Base-by-base conservation (phyloP, 2,113 vertebrate species). In the Motacilla tschutschensis region DNA sequence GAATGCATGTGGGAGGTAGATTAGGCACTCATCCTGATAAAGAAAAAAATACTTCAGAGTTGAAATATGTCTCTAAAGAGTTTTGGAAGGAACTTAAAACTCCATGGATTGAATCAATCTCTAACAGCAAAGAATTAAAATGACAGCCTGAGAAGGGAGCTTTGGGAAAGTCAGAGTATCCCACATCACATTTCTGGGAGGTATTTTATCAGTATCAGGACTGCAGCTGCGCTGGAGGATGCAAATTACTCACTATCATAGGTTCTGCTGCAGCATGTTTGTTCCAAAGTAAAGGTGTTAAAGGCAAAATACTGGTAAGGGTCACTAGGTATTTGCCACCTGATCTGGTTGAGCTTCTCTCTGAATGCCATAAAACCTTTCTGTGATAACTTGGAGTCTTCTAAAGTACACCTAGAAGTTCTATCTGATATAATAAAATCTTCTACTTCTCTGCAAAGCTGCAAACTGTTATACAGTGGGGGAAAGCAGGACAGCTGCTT, bases 401-500 rank as follows among this genome's bases (percentile, higher is more conserved):
- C 74, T 44, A 9, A 87, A 66, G 18, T 54, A 21, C n/a, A 74
- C 14, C 41, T 53, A 21, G 10, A 60, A 78, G 33, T 64, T 85
- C 31, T 21, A 16, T 24, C 35, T 43, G 48, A 36, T 78, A 17
- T 2, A 64, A 36, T 38, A 29, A 57, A 83, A 74, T 85, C 19
- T 22, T 63, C 38, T 83, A 2, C n/a, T 79, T 83, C 38, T 53
- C 33, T 57, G 28, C 60, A 69, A 87, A 91, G 28, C 79, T 73
- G 55, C 33, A 70, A 66, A 93, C 40, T 84, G 67, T 63, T 73
- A 65, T 44, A 70, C 53, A 79, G 51, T 35, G 22, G 25, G 48
- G 36, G 35, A 90, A 90, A 85, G 28, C 67, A 67, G 57, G 17
- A 77, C 72, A 92, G 89, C 57, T 82, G 82, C 60, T 83, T 93